Conservation (phyloP, 2,797 vertebrate genomes). For the Poeciliopsis turneri region DNA sequence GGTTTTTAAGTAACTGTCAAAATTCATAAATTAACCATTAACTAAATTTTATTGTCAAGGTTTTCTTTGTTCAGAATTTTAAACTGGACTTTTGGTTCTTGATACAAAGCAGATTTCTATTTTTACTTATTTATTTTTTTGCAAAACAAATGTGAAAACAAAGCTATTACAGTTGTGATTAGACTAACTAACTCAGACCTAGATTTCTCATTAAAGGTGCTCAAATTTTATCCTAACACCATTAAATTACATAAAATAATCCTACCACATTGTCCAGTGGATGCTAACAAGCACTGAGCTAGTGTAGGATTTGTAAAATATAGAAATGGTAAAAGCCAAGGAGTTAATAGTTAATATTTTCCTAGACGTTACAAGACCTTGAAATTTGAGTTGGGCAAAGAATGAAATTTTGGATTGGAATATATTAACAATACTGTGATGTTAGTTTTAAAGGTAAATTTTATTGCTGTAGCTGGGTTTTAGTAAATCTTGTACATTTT, state of each 20-base stretch:
- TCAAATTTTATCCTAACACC: neutral
- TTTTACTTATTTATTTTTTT: neutral
- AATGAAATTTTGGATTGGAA: neutral
- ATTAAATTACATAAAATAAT: neutral
- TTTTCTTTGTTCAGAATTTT: neutral
- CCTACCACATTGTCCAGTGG: neutral
- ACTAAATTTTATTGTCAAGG: neutral
- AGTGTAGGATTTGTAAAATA: neutral
- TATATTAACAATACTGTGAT: neutral
- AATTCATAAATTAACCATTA: neutral
- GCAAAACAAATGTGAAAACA: neutral
- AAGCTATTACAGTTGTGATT: neutral
- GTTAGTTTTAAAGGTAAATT: neutral
- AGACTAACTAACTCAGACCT: neutral
- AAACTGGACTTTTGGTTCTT: neutral
- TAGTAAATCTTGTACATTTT: neutral
- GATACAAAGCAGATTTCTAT: neutral
- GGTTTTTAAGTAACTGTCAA: neutral
- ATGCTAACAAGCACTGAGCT: neutral
- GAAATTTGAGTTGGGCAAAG: neutral
- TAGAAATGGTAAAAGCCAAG: neutral
- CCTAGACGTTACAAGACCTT: neutral
- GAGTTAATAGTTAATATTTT: neutral
- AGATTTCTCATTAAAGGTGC: neutral
- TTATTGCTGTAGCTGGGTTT: neutral